phyloP scores from a whole-genome alignment of 1,140 invertebrate species.

The Mercenaria mercenaria region DNA sequence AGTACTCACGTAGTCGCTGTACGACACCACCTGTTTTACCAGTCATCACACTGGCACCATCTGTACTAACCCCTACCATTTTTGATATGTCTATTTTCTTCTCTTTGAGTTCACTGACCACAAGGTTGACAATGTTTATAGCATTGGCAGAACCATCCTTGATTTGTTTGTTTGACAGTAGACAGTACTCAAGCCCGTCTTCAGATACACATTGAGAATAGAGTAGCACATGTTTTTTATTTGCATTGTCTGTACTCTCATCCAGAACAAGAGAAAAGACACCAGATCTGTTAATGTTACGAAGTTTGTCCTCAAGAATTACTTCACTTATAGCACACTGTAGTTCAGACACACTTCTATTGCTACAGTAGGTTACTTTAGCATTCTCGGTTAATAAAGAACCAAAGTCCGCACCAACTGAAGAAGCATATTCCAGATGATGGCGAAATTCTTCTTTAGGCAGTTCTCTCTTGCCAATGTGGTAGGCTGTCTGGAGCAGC shows the following conservation, averaged over 20 bases:
- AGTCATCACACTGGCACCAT: slow-evolving; percentile 48
- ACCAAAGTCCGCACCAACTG: not conserved
- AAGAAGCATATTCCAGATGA: not conserved
- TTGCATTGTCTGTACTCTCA: slow-evolving; percentile 8
- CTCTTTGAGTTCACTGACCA: not conserved
- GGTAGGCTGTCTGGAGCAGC: not conserved
- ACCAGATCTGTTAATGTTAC: not conserved
- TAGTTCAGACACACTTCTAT: not conserved
- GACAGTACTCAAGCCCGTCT: not conserved
- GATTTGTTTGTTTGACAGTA: not conserved
- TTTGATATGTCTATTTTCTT: not conserved
- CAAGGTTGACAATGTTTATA: not conserved
- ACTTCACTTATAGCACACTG: not conserved
- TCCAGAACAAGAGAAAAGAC: slow-evolving; percentile 2
- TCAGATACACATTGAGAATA: slow-evolving; percentile 4
- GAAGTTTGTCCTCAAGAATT: not conserved
- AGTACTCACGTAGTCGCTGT: slow-evolving; percentile 29
- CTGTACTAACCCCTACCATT: slow-evolving; percentile 36
- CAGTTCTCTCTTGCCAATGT: not conserved
- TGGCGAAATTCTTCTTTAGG: not conserved
- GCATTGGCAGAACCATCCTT: not conserved
- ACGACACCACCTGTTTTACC: slow-evolving; percentile 36
- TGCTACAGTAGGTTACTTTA: not conserved
- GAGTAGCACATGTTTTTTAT: not conserved
- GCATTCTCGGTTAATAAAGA: not conserved